These are phyloP conservation scores for Heterochromis multidens DNA, from an alignment of 2,113 vertebrate genomes.

Conservation along the genomic window DNA sequence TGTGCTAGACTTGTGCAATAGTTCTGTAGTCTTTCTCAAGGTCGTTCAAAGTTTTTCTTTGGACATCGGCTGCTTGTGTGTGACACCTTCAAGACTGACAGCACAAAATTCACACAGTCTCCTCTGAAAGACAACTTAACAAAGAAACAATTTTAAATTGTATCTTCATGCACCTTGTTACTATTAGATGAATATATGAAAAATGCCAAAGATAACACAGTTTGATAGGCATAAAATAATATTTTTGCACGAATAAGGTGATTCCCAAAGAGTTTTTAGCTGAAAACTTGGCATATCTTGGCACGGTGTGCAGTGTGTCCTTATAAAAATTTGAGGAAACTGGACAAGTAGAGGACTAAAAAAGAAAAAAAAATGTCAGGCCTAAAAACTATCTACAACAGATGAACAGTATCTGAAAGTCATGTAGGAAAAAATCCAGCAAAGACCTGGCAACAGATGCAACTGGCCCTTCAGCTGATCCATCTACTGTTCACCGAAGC, in stretches of 20 bases:
- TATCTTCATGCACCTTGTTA: neutral
- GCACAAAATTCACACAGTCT: too few species aligned
- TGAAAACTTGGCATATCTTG: neutral
- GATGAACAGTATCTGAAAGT: neutral
- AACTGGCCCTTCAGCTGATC: neutral
- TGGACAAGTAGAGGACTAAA: too few species aligned
- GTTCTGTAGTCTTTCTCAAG: neutral
- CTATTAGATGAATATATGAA: neutral
- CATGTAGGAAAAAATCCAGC: too few species aligned
- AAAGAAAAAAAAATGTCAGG: neutral
- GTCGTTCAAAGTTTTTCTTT: neutral
- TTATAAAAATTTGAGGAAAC: too few species aligned
- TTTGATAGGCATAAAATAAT: neutral
- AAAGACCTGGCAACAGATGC: neutral
- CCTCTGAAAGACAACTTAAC: neutral
- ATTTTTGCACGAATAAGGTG: neutral
- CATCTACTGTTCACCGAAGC: neutral
- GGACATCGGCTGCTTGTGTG: neutral
- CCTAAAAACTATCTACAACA: neutral
- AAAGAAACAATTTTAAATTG: neutral
- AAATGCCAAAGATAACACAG: neutral
- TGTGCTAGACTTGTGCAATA: neutral
- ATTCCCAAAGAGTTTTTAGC: rapidly evolving
- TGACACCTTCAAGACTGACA: neutral
- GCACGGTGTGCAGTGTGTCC: neutral